phyloP scores from a whole-genome alignment of 53 echinoderm and acorn worm genomes.

The Paracentrotus lividus region DNA sequence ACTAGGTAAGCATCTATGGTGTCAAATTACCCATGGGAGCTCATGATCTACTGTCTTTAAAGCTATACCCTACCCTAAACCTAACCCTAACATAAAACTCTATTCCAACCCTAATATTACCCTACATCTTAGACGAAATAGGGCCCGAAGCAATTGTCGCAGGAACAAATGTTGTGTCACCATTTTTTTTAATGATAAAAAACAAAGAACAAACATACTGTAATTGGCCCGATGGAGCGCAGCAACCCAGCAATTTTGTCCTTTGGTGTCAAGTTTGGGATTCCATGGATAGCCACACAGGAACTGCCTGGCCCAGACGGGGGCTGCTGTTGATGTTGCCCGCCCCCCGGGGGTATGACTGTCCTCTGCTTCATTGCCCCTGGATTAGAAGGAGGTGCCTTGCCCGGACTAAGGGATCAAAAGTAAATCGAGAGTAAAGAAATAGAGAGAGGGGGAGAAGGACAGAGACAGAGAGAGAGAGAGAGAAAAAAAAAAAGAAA shows the following conservation, averaged over 20 bases:
- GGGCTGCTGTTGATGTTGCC: constrained; percentile 15
- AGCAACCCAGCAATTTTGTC: constrained; percentile 74
- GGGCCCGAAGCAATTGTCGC: no score
- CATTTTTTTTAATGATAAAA: no score
- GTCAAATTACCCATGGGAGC: no score
- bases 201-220: constrained; percentile 56
- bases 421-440: no score
- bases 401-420: not conserved
- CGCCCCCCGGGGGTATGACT: constrained; percentile 40
- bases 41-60: no score
- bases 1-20: no score
- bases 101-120: no score
- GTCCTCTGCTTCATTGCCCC: constrained; percentile 27
- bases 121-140: no score
- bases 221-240: constrained; percentile 78
- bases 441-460: not conserved
- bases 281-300: constrained; percentile 74
- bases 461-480: not conserved
- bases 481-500: not conserved
- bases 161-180: no score
- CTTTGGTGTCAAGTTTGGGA: constrained; percentile 65
- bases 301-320: not conserved
- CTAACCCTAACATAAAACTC: no score
- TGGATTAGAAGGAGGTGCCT: constrained; percentile 17
- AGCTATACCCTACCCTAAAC: no score